Evolutionary conservation across 2,113 vertebrate genomes (phyloP), one percentile per base, ranked within the genome.

Genomic region (Anarrhichthys ocellatus): DNA sequence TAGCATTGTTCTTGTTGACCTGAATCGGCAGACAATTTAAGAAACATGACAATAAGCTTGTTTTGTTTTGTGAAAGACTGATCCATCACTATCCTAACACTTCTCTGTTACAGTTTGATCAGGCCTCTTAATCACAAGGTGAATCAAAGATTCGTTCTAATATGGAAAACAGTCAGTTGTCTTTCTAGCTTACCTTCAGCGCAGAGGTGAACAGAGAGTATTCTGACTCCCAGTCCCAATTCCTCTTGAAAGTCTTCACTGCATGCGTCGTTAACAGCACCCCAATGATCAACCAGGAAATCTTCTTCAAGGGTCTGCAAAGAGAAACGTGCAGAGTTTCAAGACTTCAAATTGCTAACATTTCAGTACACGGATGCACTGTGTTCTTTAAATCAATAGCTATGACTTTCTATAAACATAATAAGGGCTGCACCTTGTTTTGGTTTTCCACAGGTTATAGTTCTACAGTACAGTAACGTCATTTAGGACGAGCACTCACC

Each of bases 1-100:
- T 99, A 56, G 98, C 98, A 44, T 99, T 99, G 89, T 99, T 99
- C 92, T 97, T 97, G 95, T 99, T 99, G 56, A 99, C 98, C 98
- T 99, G 88, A 87, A 81, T 52, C 0, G 36, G 4, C 14, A 82
- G 13, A 75, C 3, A 46, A 22, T 48, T 44, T 6, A 29, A 22
- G 34, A 76, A 79, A 80, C 6, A 38, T 27, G 10, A 3, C 0
- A 76, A 67, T 27, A 4, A 65, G 8, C 1, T 56, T 46, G 2
- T 38, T 42, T 7, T 22, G 5, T n/a, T 61, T 50, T 18, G 29
- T 67, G 3, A 40, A 54, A 66, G 20, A n/a, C 27, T 1, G 2
- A 64, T 13, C 22, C 7, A 40, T 80, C 38, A 22, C 9, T 7
- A 59, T 48, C 6, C n/a, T 18, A 29, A 29, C 29, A 29, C 2